Evolutionary conservation across 2,113 vertebrate species (phyloP), one percentile per base, ranked within the genome.

Genomic region (Erythrocercus mccallii): DNA sequence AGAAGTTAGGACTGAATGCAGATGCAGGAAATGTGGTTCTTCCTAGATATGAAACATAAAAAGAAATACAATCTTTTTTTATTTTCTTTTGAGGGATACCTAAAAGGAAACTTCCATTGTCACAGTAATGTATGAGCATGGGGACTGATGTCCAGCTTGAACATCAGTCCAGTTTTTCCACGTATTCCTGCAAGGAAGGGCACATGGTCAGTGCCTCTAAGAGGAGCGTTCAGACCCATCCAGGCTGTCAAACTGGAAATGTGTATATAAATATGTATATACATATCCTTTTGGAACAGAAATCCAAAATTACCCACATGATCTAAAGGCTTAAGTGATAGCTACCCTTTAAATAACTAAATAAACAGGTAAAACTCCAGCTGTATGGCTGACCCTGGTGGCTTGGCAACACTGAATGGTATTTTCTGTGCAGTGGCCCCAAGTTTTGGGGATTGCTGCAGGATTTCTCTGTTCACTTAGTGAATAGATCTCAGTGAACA

Each of bases 361-460:
- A 74, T n/a, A 71, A 88, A 27, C 48, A 90, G 74, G 85, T 91
- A 51, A 40, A 91, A 61, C 38, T 94, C 81, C 77, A 76, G 65
- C 77, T 76, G 53, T 35, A 25, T 47, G 73, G 69, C 65, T 81
- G 83, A 66, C 86, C 88, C 69, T 30, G 5, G 60, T 89, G 83
- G 89, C 77, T 91, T 94, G 88, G 89, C 86, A 88, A 48, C 56
- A 94, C 25, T 70, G 72, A 89, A 86, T 86, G 61, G 51, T 47
- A 15, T 86, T 90, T 93, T 89, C 86, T 78, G 77, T 78, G 92
- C 83, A 68, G 27, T 40, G 48, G 72, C 48, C 91, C 91, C 82
- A 23, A 16, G 61, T 21, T 27, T 24, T 84, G 72, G 57, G 73
- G 44, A 15, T 69, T 4, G 2, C 86, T 92, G 81, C 69, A 81